Base-by-base conservation (phyloP, 2,797 vertebrate genomes). In the Trachurus trachurus region DNA sequence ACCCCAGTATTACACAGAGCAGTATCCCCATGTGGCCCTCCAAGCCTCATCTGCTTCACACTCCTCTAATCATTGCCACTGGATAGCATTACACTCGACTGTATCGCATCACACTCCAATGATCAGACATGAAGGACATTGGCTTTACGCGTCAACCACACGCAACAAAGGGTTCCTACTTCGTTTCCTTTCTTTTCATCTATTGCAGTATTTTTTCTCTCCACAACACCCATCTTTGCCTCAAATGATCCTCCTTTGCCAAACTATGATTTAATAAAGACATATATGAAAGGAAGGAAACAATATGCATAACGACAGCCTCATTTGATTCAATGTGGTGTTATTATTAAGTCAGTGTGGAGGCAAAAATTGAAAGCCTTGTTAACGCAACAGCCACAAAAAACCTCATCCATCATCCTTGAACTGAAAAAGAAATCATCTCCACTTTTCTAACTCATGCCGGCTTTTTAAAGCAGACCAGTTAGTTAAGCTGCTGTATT, bases 21-120 rank as follows among this genome's bases (percentile, higher is more conserved):
- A 44, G 56, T 74, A 87, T 87, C 77, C 82, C 81, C 87, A 81
- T 76, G 76, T 76, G 87, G 85, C 82, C 78, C 77, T 86, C 49
- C 40, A 72, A 88, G 87, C 78, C 81, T 88, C 85, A 87, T 89
- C 87, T 88, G 87, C 84, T 88, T 85, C 88, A 85, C 86, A 86
- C 83, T 81, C 76, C 85, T 84, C 64, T 92, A 86, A 92, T 90
- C 88, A 88, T 87, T 81, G 80, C 89, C 82, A 88, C 74, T 87
- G 82, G 84, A 91, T 76, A 86, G 79, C 56, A 53, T 90, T 86
- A 87, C 83, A 85, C 84, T 78, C 56, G 9, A 78, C 74, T 82
- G 72, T 74, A 83, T 83, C 66, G 66, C 63, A 80, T 70, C 81
- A 81, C 78, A 86, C 76, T 83, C 73, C 67, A 74, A 19, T 69